Conservation (phyloP, 92 coral and sea anemone species). For the Heliopora coerulea region DNA sequence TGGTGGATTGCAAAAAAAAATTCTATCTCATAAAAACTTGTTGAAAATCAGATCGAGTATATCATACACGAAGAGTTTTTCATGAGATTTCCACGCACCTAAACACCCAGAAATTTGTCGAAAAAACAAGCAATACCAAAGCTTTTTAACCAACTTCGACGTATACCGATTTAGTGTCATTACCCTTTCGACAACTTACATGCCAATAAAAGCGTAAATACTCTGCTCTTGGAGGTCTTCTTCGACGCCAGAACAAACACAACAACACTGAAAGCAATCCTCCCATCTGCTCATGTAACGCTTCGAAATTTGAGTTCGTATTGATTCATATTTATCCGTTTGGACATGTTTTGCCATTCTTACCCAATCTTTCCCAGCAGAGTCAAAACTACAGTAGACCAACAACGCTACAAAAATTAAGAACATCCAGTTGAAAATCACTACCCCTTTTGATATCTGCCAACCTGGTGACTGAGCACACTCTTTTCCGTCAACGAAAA, state of each 20-base stretch:
- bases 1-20: too few relatives aligned
- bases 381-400: constrained; percentile 79
- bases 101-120: too few relatives aligned
- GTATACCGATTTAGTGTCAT: too few relatives aligned
- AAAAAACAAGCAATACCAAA: too few relatives aligned
- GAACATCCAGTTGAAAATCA: constrained; percentile 92
- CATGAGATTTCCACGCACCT: too few relatives aligned
- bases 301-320: constrained; percentile 57
- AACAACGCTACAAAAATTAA: constrained; percentile 72
- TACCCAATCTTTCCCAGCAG: constrained; percentile 93
- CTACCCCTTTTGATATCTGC: constrained; percentile 76
- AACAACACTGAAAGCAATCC: constrained; percentile 74
- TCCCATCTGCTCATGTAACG: constrained; percentile 83
- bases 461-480: constrained; percentile 63
- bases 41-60: too few relatives aligned
- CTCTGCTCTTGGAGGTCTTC: constrained; percentile 71
- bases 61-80: too few relatives aligned
- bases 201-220: constrained; percentile 88
- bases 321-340: constrained; percentile 48
- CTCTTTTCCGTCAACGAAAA: constrained; percentile 63
- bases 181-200: too few relatives aligned
- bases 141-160: too few relatives aligned
- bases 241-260: constrained; percentile 72
- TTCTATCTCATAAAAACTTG: too few relatives aligned
- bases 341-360: constrained; percentile 65